Evolutionary conservation across 2,113 vertebrate species (phyloP), one percentile per base, ranked within the genome.

Genomic region (Sisor rabdophorus): DNA sequence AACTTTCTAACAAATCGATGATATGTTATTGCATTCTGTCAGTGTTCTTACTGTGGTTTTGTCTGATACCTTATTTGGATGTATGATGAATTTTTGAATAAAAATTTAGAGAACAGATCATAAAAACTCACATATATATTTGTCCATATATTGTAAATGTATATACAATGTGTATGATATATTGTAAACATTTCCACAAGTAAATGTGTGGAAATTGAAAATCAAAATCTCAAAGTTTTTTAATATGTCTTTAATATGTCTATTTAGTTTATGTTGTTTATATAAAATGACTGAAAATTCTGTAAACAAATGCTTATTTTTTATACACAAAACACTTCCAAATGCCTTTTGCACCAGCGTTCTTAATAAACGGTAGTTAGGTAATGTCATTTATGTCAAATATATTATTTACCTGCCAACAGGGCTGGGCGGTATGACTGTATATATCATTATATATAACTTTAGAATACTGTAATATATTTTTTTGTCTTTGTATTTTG

Each of bases 271-370:
- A 36, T 36, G 32, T n/a, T n/a, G n/a, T n/a, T n/a, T n/a, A n/a
- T 28, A 65, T 20, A 58, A 73, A 77, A 78, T 56, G 19, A 54
- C 28, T 59, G 59, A 75, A 63, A 67, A 69, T 70, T 73, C 65
- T 28, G 26, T 56, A 70, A 71, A 11, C 24, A 7, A 2, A 6
- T 36, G 7, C 22, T 44, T 44, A 44, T 36, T 63, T 64, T 13
- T 40, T 24, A 44, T 54, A 36, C 48, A 13, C 56, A 40, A 40
- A 52, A 64, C 26, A 50, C 63, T 69, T 40, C 32, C 5, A 69
- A 60, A 32, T 32, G 47, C 30, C n/a, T 74, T 74, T 48, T 60
- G 69, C 65, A 53, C 28, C 22, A 17, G 26, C 55, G 22, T 61
- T 81, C 28, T 12, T 70, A 64, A 15, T 78, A 40, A 63, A 40